Evolutionary conservation across 2,888 invertebrate genomes (phyloP).

Genomic region (Patella pellucida): DNA sequence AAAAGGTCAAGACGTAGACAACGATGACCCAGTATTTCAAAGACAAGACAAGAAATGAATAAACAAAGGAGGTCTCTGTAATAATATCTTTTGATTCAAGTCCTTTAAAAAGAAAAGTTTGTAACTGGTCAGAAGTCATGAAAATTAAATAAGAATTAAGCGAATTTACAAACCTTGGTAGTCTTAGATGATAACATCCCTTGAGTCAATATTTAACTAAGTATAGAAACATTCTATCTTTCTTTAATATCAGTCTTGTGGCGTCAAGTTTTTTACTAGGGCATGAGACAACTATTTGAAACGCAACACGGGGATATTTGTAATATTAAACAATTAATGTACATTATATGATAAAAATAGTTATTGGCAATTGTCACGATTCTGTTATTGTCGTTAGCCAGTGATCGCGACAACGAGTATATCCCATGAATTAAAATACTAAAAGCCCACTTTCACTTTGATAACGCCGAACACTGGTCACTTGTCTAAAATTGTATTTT

Average conservation of each 20-base stretch:
- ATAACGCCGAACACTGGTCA: no score
- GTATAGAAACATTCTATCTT: background rate
- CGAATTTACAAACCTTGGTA: background rate
- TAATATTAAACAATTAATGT: background rate
- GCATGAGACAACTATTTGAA: background rate
- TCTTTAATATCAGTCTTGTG: background rate
- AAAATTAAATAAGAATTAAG: background rate
- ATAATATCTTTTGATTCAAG: background rate
- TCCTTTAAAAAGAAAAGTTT: no score
- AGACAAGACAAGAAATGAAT: background rate
- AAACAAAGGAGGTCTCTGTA: background rate
- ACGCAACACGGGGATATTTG: background rate
- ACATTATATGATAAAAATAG: background rate
- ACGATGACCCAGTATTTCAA: background rate
- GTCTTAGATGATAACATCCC: background rate
- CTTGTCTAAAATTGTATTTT: no score
- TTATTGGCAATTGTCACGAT: background rate
- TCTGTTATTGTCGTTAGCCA: background rate
- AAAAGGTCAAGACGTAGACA: conserved; percentile 1
- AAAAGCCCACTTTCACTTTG: background rate
- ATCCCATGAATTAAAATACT: background rate
- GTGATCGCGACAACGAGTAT: background rate
- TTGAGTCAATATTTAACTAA: background rate
- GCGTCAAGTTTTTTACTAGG: conserved; percentile 1
- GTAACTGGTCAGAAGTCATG: background rate